phyloP scores from a whole-genome alignment of 2,797 vertebrate genomes.

The Danio albolineatus region DNA sequence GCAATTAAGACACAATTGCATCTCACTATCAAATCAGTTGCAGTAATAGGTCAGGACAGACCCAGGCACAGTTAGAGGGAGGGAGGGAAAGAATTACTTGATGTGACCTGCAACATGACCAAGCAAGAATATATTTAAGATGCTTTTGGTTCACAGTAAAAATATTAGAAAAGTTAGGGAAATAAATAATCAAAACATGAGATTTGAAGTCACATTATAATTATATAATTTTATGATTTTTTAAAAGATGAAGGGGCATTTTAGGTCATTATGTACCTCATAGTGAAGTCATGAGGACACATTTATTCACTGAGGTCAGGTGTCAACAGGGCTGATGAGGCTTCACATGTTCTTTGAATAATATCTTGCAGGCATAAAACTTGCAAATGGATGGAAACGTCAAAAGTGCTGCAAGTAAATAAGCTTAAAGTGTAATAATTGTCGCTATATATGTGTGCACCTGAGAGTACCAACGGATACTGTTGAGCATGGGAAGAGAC shows the following conservation, averaged over 20 bases:
- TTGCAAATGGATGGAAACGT: neutral
- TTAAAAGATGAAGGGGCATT: neutral
- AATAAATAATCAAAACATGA: neutral
- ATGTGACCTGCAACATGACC: neutral
- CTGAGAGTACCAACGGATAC: neutral
- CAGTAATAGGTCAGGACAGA: neutral
- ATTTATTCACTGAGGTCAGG: neutral
- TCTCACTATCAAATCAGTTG: neutral
- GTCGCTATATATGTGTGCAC: neutral
- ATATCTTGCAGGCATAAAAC: neutral
- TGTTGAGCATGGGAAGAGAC: neutral
- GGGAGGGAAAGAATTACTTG: neutral
- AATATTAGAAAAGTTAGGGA: neutral
- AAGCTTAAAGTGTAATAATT: neutral
- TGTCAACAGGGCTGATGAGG: neutral
- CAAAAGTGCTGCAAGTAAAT: slow-evolving; percentile 2
- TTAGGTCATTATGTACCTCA: neutral
- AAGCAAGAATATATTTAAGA: neutral
- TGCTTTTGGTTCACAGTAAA: neutral
- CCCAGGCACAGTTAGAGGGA: neutral
- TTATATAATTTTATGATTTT: neutral
- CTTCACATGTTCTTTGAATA: neutral
- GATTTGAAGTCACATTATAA: neutral
- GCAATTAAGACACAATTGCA: slow-evolving; percentile 12
- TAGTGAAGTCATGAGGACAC: neutral